phyloP scores from a whole-genome alignment of 1,140 invertebrate species.

The Microvelia longipes region DNA sequence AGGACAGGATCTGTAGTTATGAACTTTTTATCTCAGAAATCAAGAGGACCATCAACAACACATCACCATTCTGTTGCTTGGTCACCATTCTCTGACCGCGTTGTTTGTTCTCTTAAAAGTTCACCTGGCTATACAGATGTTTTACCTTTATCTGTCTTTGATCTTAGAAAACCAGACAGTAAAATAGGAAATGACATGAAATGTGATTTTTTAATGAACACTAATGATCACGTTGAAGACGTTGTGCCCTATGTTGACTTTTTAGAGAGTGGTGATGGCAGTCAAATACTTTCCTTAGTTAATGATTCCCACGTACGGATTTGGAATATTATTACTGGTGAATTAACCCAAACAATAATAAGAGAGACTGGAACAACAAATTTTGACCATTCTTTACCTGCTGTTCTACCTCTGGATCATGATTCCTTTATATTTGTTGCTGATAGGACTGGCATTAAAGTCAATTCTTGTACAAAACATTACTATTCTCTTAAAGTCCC shows the following conservation, averaged over 20 bases:
- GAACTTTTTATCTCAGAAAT: background rate
- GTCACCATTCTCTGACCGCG: background rate
- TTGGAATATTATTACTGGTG: background rate
- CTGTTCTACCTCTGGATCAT: background rate
- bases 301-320: background rate
- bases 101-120: background rate
- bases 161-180: background rate
- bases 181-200: background rate
- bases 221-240: background rate
- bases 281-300: background rate
- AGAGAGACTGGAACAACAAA: background rate
- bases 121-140: background rate
- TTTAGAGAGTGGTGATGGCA: background rate
- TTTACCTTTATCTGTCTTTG: background rate
- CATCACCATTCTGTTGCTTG: background rate
- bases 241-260: background rate
- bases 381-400: background rate
- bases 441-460: background rate
- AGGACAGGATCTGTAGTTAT: background rate
- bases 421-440: background rate
- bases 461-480: background rate
- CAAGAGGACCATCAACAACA: background rate
- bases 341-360: background rate
- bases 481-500: background rate
- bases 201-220: background rate